Base-by-base conservation (phyloP, 2,797 vertebrate genomes). In the Coreius guichenoti region DNA sequence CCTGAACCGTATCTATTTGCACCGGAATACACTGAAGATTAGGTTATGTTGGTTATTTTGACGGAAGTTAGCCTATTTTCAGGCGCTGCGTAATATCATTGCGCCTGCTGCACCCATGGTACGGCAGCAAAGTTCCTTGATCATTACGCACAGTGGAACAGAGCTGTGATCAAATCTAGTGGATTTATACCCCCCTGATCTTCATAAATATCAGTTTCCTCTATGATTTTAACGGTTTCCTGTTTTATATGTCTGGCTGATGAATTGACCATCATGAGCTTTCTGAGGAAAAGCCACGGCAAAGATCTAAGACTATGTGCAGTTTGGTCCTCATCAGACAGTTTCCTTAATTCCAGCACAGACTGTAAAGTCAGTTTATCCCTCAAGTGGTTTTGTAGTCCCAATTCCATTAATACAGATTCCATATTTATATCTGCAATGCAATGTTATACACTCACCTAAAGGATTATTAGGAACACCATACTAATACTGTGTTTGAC, bases 101-200 rank as follows among this genome's bases (percentile, higher is more conserved):
- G n/a, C n/a, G n/a, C n/a, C n/a, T n/a, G n/a, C n/a, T n/a, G n/a
- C n/a, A n/a, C n/a, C n/a, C n/a, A n/a, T n/a, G n/a, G n/a, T n/a
- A n/a, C n/a, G n/a, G n/a, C n/a, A n/a, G n/a, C n/a, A n/a, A n/a
- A n/a, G n/a, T n/a, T n/a, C n/a, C n/a, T n/a, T n/a, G n/a, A n/a
- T n/a, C n/a, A n/a, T n/a, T n/a, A n/a, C n/a, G 94, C 91, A 84
- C 93, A 95, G 11, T 91, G 91, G 67, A 95, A 92, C 9, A 95
- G 90, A 13, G 91, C 93, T 17, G 91, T 92, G 8, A 94, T 83
- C 1, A 95, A 87, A 84, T 95, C 95, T 1, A 88, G 87, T 9
- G 91, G 92, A 80, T 94, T 87, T 0, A 80, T 67, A 7, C 26
- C 21, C 2, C 54, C 2, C 45, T 51, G 26, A 67, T 49, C 5